A percentile compares a stretch with the other conserved stretches of the same genome.
phyloP scores from a whole-genome alignment of 35 echinoderm and acorn worm genomes.

The Apostichopus parvimensis region DNA sequence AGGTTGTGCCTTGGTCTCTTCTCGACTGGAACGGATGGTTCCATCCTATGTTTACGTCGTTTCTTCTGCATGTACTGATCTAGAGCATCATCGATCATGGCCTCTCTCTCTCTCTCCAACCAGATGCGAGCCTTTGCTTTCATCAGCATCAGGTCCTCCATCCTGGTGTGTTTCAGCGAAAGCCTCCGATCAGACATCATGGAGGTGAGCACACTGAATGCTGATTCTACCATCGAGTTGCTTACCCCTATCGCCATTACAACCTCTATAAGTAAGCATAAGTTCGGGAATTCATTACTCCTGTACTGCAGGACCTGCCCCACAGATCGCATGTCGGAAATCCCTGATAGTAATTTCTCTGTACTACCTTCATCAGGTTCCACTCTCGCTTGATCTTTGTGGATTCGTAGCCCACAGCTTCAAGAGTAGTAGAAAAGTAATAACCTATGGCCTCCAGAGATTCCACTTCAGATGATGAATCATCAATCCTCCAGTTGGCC shows the following conservation, averaged over 20 bases:
- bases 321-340: constrained; percentile 10
- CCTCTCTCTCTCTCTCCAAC: constrained; percentile 6
- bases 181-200: too few relatives aligned
- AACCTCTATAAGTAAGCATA: constrained; percentile 44
- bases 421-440: constrained; percentile 54
- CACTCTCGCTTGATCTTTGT: constrained; percentile 12
- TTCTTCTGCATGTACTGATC: constrained; percentile 19
- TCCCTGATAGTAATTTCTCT: constrained; percentile 39
- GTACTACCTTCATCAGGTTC: constrained; percentile 49
- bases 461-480: constrained; percentile 39
- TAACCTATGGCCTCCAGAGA: constrained; percentile 13
- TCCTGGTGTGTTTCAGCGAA: too few relatives aligned
- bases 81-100: constrained; percentile 25
- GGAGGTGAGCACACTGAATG: too few relatives aligned
- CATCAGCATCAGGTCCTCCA: too few relatives aligned
- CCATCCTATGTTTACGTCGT: constrained; percentile 4
- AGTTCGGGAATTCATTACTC: constrained; percentile 44
- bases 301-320: constrained; percentile 57
- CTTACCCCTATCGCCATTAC: constrained; percentile 56
- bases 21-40: neutral
- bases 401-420: constrained; percentile 25
- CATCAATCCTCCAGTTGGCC: constrained; percentile 69
- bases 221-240: too few relatives aligned
- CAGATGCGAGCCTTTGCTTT: too few relatives aligned
- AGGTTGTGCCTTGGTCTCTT: neutral